These are phyloP conservation scores for Acomys russatus DNA, from an alignment of 2,797 vertebrate genomes.

Conservation along the genomic window DNA sequence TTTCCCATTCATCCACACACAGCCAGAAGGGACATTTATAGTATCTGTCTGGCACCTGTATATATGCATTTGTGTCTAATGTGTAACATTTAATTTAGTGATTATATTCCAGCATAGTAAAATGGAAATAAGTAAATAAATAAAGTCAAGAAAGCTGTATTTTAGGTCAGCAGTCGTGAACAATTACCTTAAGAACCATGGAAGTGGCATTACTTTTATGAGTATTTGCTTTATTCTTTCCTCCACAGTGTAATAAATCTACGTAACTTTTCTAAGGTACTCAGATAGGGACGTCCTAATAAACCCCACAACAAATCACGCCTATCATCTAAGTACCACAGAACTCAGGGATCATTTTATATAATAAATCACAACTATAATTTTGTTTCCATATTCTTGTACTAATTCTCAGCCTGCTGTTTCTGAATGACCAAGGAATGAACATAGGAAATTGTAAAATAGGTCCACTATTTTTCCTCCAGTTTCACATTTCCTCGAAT, in stretches of 20 bases:
- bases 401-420: background rate
- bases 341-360: background rate
- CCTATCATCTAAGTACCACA: background rate
- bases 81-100: constrained; percentile 13
- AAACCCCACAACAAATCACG: background rate
- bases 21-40: background rate
- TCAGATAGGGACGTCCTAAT: background rate
- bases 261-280: background rate
- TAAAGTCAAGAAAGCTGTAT: background rate
- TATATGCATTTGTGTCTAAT: constrained; percentile 2
- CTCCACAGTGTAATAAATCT: background rate
- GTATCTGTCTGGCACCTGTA: background rate
- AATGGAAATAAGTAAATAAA: background rate
- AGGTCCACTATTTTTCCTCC: background rate
- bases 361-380: background rate
- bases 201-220: background rate
- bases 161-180: background rate
- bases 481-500: background rate
- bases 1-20: background rate
- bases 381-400: background rate
- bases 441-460: background rate
- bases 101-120: background rate
- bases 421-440: background rate
- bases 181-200: background rate
- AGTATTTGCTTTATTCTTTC: background rate